Base-by-base conservation (phyloP, 2,113 vertebrate genomes). In the Zootoca vivipara region DNA sequence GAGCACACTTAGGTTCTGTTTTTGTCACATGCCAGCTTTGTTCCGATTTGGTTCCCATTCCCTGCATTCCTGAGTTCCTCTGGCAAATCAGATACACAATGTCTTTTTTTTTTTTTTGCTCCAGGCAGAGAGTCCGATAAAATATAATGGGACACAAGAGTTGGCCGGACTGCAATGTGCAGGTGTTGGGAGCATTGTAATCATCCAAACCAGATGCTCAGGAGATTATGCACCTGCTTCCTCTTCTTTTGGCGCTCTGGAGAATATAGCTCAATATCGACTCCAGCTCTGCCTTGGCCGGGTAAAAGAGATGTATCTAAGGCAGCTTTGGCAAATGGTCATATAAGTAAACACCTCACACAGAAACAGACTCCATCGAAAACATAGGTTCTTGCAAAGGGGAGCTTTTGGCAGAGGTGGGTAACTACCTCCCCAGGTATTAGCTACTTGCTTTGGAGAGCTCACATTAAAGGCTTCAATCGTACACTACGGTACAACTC, bases 131-230 rank as follows among this genome's bases (percentile, higher is more conserved):
- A 95, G 90, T 93, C 89, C 93, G 87, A 82, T 90, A 13, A 94
- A 94, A 95, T 93, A 97, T 96, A 97, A 97, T 97, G 94, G 95
- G 93, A 96, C 95, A 93, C 94, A 95, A 95, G 91, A 92, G 92
- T 96, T 97, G 96, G 95, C 91, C 1, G 92, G 90, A 85, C 73
- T 58, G 91, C 91, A 62, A 28, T 92, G 87, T 94, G 96, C 97
- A 97, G 97, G 97, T 97, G 97, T 95, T 95, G 93, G 90, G 87
- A 78, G 94, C 85, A 96, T 97, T 97, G 95, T 96, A 95, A 92
- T 95, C 96, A 96, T 97, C 95, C 92, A 95, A 96, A 97, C 92
- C 97, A 97, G 96, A 97, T 97, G 97, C 92, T 81, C 93, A 92
- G 92, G 93, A 94, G 89, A 82, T 90, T 89, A 90, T 96, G 95